A percentile compares a stretch with the other conserved stretches of the same genome.
Conservation (phyloP, 2,888 invertebrate species). For the Machimus rusticus region DNA sequence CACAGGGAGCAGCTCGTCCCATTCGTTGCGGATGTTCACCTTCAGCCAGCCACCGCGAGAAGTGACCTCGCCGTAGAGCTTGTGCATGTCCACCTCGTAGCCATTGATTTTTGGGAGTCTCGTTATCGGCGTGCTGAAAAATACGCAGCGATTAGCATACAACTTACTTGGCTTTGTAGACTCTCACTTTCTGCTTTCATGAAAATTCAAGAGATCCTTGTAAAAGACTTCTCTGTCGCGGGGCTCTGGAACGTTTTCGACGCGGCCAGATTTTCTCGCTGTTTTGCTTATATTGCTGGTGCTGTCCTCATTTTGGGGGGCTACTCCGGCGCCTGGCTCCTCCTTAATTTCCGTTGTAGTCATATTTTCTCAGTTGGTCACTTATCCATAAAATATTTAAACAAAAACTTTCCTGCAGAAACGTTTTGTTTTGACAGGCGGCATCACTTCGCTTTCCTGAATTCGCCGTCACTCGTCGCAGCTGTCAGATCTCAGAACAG, state of each 20-base stretch:
- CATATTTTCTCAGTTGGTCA: constrained; percentile 47
- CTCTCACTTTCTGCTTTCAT: constrained; percentile 88
- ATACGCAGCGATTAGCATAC: constrained; percentile 43
- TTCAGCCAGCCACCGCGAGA: constrained; percentile 94
- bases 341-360: constrained; percentile 52
- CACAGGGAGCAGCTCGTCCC: constrained; percentile 82
- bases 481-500: not conserved
- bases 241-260: constrained; percentile 36
- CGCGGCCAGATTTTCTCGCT: constrained; percentile 41
- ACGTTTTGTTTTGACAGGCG: constrained; percentile 31
- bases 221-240: constrained; percentile 56
- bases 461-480: constrained; percentile 2
- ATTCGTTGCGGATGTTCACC: constrained; percentile 90
- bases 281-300: constrained; percentile 46
- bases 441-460: not conserved
- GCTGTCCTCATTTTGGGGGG: constrained; percentile 49
- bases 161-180: not conserved
- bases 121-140: constrained; percentile 67
- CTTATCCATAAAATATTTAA: not conserved
- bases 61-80: constrained; percentile 90
- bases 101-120: constrained; percentile 84
- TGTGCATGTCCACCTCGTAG: constrained; percentile 88
- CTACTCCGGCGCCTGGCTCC: constrained; percentile 49
- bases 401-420: not conserved
- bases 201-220: constrained; percentile 84